Base-by-base conservation (phyloP, 2,888 invertebrate genomes). In the Ophion ellenae region DNA sequence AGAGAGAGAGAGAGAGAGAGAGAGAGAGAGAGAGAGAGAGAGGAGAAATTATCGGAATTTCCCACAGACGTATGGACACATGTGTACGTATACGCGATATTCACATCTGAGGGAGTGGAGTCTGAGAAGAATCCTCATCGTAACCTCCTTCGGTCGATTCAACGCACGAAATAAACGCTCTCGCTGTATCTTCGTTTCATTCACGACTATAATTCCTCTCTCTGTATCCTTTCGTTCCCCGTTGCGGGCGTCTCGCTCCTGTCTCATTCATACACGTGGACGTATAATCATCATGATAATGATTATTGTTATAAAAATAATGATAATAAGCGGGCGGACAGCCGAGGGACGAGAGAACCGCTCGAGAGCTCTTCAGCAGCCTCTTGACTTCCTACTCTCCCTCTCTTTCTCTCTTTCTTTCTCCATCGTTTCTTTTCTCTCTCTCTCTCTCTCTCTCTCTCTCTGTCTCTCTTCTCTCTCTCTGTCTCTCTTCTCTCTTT, bases 121-220 rank as follows among this genome's bases (percentile, higher is more conserved):
- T 17, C 17, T 17, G 17, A 24, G 70, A 59, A 32, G 80, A 67
- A 76, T 81, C 66, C 32, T 77, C 67, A 53, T 79, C 80, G 64
- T 71, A 53, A 76, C 45, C 59, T 24, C n/a, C 75, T 47, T 20
- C 78, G 59, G n/a, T 84, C 69, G 81, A 80, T 80, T 78, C 75
- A 87, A 78, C 67, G 75, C 67, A 82, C 79, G 77, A 80, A 78
- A 78, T 67, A 70, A 69, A 81, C 75, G 69, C 24, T 53, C 63
- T 69, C 57, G 79, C 83, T 81, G 63, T 67, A 81, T 78, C 79
- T 70, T 73, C 69, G 87, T 84, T 86, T 88, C 89, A 90, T 90
- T 90, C 90, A 90, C 87, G 86, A 87, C 74, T 86, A 87, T 82
- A 87, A 88, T 88, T 75, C 87, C 87, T 66, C 64, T 47, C 66